Evolutionary conservation across 1,140 invertebrate species (phyloP).

Genomic region (Schmidtea mediterranea): DNA sequence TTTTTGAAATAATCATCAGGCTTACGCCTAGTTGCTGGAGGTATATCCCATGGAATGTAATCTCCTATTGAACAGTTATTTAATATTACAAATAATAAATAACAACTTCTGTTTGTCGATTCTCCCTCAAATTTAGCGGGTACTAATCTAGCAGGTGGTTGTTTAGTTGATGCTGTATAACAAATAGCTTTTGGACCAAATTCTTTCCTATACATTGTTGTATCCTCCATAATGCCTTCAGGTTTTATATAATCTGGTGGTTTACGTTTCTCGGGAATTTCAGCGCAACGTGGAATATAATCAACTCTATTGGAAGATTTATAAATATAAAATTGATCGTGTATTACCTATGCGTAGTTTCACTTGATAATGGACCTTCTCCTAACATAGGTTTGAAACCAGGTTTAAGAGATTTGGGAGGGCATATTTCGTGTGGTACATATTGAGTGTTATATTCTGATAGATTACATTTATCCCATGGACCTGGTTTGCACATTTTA

Average conservation of each 20-base stretch:
- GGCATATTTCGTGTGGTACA: constrained; percentile 14
- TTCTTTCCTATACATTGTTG: too few species aligned
- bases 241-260: constrained; percentile 18
- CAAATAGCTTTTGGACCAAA: too few species aligned
- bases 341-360: constrained; percentile 18
- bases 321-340: too few species aligned
- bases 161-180: too few species aligned
- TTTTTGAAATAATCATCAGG: constrained; percentile 6
- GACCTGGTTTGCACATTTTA: neutral
- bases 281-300: constrained; percentile 19
- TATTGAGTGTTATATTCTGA: constrained; percentile 21
- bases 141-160: neutral
- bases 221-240: constrained; percentile 24
- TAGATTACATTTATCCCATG: constrained; percentile 13
- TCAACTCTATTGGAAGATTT: constrained; percentile 21
- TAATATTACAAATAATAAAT: too few species aligned
- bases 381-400: constrained; percentile 10
- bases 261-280: constrained; percentile 15
- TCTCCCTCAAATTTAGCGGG: constrained; percentile 2
- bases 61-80: too few species aligned
- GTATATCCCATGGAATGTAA: too few species aligned
- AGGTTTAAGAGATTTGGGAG: constrained; percentile 15
- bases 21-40: constrained; percentile 1
- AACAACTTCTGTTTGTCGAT: too few species aligned
- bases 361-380: constrained; percentile 14